Conservation (phyloP, 2,113 vertebrate species). For the Lamprotornis superbus region DNA sequence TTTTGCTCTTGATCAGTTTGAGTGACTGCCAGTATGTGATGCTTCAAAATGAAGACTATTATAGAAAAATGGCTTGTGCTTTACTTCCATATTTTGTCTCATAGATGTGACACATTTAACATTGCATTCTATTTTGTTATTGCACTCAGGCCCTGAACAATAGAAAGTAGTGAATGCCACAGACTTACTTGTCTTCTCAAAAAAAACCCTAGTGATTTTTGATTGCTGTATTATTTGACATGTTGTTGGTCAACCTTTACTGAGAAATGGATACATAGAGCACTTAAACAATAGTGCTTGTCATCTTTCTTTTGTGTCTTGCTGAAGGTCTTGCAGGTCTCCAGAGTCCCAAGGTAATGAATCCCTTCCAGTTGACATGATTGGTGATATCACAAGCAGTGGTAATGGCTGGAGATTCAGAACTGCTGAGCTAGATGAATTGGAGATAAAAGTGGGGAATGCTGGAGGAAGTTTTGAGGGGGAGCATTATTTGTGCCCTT, state of each 20-base stretch:
- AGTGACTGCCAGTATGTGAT: background rate
- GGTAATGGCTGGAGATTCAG: background rate
- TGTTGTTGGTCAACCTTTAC: background rate
- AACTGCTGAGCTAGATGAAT: background rate
- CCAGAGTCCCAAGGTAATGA: background rate
- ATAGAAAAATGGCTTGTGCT: background rate
- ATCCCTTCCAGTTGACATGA: background rate
- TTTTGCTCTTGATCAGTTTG: background rate
- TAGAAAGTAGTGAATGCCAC: background rate
- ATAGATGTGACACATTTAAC: rapidly evolving
- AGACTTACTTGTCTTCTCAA: rapidly evolving
- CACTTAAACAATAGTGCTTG: background rate
- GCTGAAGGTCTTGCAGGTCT: background rate
- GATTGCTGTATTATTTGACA: background rate
- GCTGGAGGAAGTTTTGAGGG: background rate
- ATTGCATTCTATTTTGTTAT: background rate
- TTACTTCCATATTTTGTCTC: rapidly evolving
- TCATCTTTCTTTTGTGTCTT: background rate
- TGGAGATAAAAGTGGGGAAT: background rate
- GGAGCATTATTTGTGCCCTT: background rate
- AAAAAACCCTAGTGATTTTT: background rate
- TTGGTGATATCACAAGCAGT: background rate
- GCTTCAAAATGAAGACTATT: background rate
- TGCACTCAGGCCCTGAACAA: background rate
- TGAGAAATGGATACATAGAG: background rate